These are phyloP conservation scores for Diachasmimorpha longicaudata DNA, from an alignment of 1,140 invertebrate genomes.

Conservation along the genomic window DNA sequence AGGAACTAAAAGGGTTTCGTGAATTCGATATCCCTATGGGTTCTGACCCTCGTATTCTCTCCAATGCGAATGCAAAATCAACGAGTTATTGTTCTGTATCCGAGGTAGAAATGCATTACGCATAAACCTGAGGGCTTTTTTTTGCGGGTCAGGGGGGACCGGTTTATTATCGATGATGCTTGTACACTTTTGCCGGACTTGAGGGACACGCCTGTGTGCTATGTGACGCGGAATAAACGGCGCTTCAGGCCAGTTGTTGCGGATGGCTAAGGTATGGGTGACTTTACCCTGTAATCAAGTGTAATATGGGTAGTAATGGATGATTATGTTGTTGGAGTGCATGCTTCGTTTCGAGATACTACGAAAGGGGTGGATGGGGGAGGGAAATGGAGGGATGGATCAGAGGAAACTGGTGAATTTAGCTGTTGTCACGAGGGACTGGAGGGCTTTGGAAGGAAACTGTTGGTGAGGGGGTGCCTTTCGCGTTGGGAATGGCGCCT, in stretches of 20 bases:
- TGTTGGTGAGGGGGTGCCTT: too few species aligned
- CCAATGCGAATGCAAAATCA: conserved; percentile 31
- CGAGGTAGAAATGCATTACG: conserved; percentile 11
- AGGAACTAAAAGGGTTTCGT: conserved; percentile 29
- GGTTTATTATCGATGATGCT: conserved; percentile 9
- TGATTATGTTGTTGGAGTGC: background rate
- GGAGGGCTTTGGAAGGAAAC: too few species aligned
- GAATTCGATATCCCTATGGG: conserved; percentile 27
- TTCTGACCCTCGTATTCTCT: background rate
- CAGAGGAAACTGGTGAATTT: too few species aligned
- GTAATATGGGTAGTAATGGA: background rate
- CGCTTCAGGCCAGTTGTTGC: background rate
- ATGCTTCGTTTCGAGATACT: background rate
- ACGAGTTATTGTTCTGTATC: conserved; percentile 29
- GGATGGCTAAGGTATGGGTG: background rate
- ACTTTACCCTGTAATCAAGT: background rate
- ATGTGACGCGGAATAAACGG: conserved; percentile 10
- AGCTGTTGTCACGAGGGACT: too few species aligned
- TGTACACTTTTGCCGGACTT: background rate
- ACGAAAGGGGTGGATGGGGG: background rate
- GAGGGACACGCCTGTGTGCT: background rate
- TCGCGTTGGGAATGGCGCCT: too few species aligned
- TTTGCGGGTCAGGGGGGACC: background rate
- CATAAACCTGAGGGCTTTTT: background rate
- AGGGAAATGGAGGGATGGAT: background rate